These are phyloP conservation scores for Cygnus atratus DNA, from an alignment of 2,113 vertebrate genomes.

Conservation along the genomic window DNA sequence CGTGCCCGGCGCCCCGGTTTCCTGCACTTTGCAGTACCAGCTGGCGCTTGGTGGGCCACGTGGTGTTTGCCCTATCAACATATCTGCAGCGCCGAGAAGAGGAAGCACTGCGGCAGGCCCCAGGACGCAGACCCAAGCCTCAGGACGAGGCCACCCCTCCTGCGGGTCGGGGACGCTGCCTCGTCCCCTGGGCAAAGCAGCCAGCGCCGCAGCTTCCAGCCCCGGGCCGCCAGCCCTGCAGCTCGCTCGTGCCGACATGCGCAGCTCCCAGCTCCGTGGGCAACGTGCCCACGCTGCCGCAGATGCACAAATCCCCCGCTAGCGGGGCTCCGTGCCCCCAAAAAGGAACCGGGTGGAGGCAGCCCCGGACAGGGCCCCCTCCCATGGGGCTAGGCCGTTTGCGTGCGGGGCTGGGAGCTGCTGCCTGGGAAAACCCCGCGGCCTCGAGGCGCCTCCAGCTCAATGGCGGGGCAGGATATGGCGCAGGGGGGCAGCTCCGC, in stretches of 20 bases:
- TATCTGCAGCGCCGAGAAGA: neutral
- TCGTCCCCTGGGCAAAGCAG: neutral
- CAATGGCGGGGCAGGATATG: neutral
- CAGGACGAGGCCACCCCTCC: rapidly evolving
- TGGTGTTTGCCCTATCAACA: neutral
- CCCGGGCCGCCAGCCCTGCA: neutral
- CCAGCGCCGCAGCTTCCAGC: rapidly evolving
- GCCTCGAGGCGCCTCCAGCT: neutral
- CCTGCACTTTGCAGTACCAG: neutral
- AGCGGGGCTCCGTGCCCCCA: neutral
- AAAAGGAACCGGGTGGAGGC: too few relatives aligned
- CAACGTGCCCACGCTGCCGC: neutral
- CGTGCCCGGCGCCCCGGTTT: too few relatives aligned
- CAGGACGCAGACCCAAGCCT: neutral
- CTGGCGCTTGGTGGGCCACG: neutral
- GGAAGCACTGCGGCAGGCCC: neutral
- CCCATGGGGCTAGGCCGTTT: neutral
- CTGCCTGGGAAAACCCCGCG: rapidly evolving
- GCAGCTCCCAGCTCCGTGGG: rapidly evolving
- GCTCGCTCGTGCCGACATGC: neutral
- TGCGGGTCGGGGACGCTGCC: neutral
- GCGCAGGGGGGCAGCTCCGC: neutral
- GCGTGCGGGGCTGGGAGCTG: neutral
- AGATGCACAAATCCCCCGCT: neutral
- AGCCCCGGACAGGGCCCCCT: too few relatives aligned